A percentile compares a stretch with the other conserved stretches of the same genome.
Evolutionary conservation across 2,888 invertebrate species (phyloP).

Genomic region (Polydrusus pterygomalis): DNA sequence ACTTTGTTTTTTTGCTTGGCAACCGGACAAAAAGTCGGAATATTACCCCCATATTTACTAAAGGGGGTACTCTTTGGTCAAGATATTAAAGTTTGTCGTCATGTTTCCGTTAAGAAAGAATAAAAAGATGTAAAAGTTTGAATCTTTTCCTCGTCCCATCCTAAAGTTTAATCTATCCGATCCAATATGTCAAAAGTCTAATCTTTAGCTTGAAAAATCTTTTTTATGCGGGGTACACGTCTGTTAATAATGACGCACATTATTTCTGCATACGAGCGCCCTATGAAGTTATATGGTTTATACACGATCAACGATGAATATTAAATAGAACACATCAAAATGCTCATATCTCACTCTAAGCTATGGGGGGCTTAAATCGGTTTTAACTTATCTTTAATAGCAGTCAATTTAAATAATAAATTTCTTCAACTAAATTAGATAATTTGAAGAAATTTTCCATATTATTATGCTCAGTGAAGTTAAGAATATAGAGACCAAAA

Average conservation of each 20-base stretch:
- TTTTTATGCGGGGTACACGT: conserved; percentile 24
- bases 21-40: too few species aligned
- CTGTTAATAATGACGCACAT: conserved; percentile 20
- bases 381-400: conserved; percentile 16
- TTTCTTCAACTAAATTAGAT: background rate
- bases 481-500: too few species aligned
- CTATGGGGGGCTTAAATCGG: conserved; percentile 2
- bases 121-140: too few species aligned
- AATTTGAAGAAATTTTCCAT: too few species aligned
- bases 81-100: too few species aligned
- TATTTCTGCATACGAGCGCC: conserved; percentile 15
- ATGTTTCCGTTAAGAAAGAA: too few species aligned
- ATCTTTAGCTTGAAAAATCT: conserved; percentile 28
- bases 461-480: too few species aligned
- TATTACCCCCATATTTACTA: background rate
- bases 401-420: conserved; percentile 8
- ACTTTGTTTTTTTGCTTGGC: background rate
- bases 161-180: conserved; percentile 5
- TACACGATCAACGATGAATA: conserved; percentile 23
- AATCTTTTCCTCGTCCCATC: background rate
- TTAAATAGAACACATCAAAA: conserved; percentile 20
- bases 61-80: too few species aligned
- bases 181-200: conserved; percentile 26
- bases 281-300: background rate
- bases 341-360: conserved; percentile 21